Base-by-base conservation (phyloP, 1,140 invertebrate species). In the Colletes gigas region DNA sequence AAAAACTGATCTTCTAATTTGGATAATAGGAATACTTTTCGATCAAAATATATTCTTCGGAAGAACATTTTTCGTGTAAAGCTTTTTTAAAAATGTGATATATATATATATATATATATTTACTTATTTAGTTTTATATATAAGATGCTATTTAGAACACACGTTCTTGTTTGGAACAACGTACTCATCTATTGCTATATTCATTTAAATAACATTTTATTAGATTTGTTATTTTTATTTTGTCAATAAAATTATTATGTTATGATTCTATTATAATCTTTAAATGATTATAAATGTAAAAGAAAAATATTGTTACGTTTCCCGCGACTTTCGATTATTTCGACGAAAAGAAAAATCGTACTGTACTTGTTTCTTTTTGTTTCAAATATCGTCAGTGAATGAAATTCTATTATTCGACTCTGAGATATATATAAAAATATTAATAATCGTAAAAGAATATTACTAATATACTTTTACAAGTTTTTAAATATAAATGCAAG, bases 161-260 rank as follows among this genome's bases (percentile, higher is more conserved):
- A 81, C 80, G 81, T 85, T 70, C 57, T 83, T 82, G 55, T 89
- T 89, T 87, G 73, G 81, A 87, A 89, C 83, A 76, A 82, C 69
- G 84, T 74, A 74, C 60, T 76, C 47, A 83, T 83, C 82, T 90
- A 90, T 90, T 89, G 88, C 83, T 89, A 77, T 82, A 63, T 79
- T 80, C 63, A 71, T 63, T 65, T 68, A 30, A 65, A 71, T 75
- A 80, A 54, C 52, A 71, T 77, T 72, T 85, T 75, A 63, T 39
- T 65, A 72, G 59, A 73, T 54, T 79, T 30, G 10, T 57, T 39
- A 57, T 76, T 77, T 30, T 41, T 69, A 14, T 60, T 78, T 60
- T 59, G 47, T 75, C 7, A 55, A 15, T 73, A 66, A 44, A 47
- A 47, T 41, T 47, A 66, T 9, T 21, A 30, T 54, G 41, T 19